Conservation (phyloP, 2,888 invertebrate species). For the Choreutis nemorana region DNA sequence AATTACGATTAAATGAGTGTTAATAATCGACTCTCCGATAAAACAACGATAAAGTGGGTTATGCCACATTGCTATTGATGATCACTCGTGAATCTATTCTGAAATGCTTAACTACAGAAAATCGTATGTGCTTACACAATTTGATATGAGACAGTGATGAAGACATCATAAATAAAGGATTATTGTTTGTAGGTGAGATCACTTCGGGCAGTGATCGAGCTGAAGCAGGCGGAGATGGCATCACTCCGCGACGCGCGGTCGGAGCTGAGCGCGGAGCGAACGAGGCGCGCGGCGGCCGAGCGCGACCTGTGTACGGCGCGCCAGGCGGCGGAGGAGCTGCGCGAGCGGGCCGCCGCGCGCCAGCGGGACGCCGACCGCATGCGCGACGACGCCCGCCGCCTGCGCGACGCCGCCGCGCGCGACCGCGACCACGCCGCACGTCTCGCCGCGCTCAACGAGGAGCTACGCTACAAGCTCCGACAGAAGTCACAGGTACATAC, state of each 20-base stretch:
- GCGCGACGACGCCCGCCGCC: slow-evolving; percentile 71
- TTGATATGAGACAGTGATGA: too few relatives aligned
- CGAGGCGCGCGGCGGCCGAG: slow-evolving; percentile 74
- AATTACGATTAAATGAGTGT: too few relatives aligned
- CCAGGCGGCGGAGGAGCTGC: slow-evolving; percentile 87
- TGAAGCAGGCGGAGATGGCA: slow-evolving; percentile 86
- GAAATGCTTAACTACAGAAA: too few relatives aligned
- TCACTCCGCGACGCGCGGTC: slow-evolving; percentile 76
- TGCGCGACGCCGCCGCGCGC: slow-evolving; percentile 77
- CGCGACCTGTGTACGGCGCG: slow-evolving; percentile 79
- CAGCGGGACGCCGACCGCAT: slow-evolving; percentile 73
- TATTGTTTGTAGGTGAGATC: slow-evolving; percentile 68
- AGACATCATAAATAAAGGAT: too few relatives aligned
- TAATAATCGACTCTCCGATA: too few relatives aligned
- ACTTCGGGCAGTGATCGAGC: slow-evolving; percentile 85
- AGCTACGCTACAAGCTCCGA: slow-evolving; percentile 85
- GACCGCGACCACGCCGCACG: slow-evolving; percentile 82
- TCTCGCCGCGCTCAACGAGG: slow-evolving; percentile 84
- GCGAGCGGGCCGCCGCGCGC: slow-evolving; percentile 77
- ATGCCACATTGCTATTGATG: too few relatives aligned
- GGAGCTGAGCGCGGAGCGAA: slow-evolving; percentile 75
- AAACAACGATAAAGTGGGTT: too few relatives aligned
- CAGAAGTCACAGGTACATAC: slow-evolving; percentile 82
- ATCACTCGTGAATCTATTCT: too few relatives aligned
- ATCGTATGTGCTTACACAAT: too few relatives aligned